These are phyloP conservation scores for human (Homo sapiens) DNA, from an alignment of 2,113 vertebrate genomes.

Conservation along the genomic window GRCh38 chr11:133008001-133008500, in stretches of 20 bases:
- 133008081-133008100: background rate
- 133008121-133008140: background rate
- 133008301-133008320: background rate
- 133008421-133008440: too few species aligned
- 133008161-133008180: background rate
- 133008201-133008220: background rate
- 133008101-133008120: background rate
- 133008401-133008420: background rate
- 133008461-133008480: background rate
- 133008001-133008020: accelerated
- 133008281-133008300: too few species aligned
- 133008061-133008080: background rate
- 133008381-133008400: background rate
- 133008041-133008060: background rate
- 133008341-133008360: background rate
- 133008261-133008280: background rate
- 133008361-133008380: background rate
- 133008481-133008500: background rate
- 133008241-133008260: background rate
- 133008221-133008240: background rate
- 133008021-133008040: background rate
- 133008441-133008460: accelerated
- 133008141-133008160: background rate
- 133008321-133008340: background rate
- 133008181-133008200: background rate